These are phyloP conservation scores for Didymodactylos carnosus DNA, from an alignment of 2,888 invertebrate species.

Conservation along the genomic window DNA sequence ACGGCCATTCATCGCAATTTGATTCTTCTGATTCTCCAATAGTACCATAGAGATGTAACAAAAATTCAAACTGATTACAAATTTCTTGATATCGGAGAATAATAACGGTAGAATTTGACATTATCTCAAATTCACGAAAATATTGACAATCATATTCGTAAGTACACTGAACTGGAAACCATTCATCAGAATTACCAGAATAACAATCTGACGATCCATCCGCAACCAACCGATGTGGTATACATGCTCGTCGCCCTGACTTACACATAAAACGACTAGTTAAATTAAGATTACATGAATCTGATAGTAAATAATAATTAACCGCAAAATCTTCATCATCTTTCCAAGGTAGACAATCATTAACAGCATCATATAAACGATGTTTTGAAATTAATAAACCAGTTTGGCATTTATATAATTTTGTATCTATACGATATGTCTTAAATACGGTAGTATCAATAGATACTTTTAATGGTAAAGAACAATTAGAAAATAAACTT, in stretches of 20 bases:
- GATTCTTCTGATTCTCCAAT: not conserved
- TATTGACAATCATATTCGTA: not conserved
- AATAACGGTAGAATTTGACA: not conserved
- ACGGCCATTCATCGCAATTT: not conserved
- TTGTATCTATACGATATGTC: too few species aligned
- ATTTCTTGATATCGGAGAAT: not conserved
- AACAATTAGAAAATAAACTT: too few species aligned
- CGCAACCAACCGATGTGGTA: not conserved
- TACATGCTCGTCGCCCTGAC: not conserved
- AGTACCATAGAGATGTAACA: too few species aligned
- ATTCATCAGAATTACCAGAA: not conserved
- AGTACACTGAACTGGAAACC: not conserved
- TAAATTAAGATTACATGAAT: not conserved
- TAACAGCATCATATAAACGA: not conserved
- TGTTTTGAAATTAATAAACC: not conserved
- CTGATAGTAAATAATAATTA: too few species aligned
- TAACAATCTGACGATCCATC: not conserved
- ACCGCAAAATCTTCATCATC: not conserved
- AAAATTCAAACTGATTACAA: not conserved
- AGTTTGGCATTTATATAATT: too few species aligned
- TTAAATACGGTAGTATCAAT: too few species aligned
- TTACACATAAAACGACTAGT: not conserved
- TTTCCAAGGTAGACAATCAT: not conserved
- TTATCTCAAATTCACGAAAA: not conserved
- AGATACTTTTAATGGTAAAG: too few species aligned